These are phyloP conservation scores for Pygmarrhopalites habei DNA, from an alignment of 1,140 invertebrate genomes.

Conservation along the genomic window DNA sequence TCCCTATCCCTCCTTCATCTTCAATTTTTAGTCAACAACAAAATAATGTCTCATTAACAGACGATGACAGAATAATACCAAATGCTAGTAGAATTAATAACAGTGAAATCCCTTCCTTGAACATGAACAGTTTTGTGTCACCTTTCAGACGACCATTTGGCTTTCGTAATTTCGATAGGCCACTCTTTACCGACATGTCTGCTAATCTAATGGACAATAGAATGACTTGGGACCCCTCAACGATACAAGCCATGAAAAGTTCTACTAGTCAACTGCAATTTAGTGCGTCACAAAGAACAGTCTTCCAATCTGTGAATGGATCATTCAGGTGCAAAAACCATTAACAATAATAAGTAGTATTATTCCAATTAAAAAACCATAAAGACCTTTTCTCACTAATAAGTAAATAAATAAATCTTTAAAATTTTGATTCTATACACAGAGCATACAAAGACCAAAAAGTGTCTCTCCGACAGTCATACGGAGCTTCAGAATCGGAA, in stretches of 20 bases:
- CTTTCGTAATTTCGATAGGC: slow-evolving; percentile 36
- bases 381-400: too few relatives aligned
- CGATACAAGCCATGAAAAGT: slow-evolving; percentile 16
- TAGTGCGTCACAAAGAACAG: slow-evolving; percentile 25
- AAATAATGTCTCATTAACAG: background rate
- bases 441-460: slow-evolving; percentile 30
- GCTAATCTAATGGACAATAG: slow-evolving; percentile 17
- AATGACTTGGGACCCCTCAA: slow-evolving; percentile 35
- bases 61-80: background rate
- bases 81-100: background rate
- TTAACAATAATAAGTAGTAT: background rate
- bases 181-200: slow-evolving; percentile 29
- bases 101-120: background rate
- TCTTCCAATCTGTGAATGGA: slow-evolving; percentile 22
- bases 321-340: background rate
- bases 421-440: background rate
- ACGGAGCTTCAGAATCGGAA: slow-evolving; percentile 41
- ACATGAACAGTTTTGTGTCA: slow-evolving; percentile 3
- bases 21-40: too few relatives aligned
- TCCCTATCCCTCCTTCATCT: background rate
- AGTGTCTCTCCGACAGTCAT: slow-evolving; percentile 30
- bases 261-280: slow-evolving; percentile 26
- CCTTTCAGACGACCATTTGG: slow-evolving; percentile 21
- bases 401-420: background rate
- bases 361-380: background rate